Conservation (phyloP, 2,797 vertebrate genomes). For the Mallotus villosus region DNA sequence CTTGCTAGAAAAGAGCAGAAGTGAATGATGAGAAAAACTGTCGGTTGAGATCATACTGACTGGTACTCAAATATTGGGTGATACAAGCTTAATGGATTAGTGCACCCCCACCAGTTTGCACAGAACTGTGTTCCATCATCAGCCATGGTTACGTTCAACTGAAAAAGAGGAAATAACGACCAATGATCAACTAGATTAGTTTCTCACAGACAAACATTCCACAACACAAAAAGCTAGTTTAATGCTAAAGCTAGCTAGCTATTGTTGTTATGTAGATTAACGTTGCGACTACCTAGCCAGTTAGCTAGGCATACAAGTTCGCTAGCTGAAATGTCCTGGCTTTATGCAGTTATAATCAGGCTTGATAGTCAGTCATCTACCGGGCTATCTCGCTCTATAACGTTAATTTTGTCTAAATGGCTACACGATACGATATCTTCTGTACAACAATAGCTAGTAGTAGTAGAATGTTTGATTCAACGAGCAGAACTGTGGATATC, state of each 20-base stretch:
- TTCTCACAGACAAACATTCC: too few relatives aligned
- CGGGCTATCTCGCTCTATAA: too few relatives aligned
- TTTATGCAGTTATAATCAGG: too few relatives aligned
- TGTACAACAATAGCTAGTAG: too few relatives aligned
- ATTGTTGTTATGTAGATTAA: not conserved
- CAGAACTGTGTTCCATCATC: constrained; percentile 56
- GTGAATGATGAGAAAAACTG: not conserved
- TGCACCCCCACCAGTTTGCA: constrained; percentile 73
- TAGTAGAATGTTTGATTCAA: too few relatives aligned
- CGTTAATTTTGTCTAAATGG: too few relatives aligned
- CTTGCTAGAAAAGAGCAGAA: constrained; percentile 75
- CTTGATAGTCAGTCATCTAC: too few relatives aligned
- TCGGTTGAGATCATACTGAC: not conserved
- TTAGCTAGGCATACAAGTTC: not conserved
- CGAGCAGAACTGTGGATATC: too few relatives aligned
- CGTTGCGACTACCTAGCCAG: not conserved
- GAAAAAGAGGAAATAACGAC: not conserved
- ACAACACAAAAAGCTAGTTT: too few relatives aligned
- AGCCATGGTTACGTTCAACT: not conserved
- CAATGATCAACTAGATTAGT: not conserved
- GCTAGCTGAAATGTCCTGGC: not conserved
- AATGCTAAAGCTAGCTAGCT: too few relatives aligned
- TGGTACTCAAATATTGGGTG: not conserved
- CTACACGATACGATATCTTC: too few relatives aligned
- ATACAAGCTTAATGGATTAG: not conserved